Conservation (phyloP, 2,797 vertebrate species). For the Saxicola maurus region DNA sequence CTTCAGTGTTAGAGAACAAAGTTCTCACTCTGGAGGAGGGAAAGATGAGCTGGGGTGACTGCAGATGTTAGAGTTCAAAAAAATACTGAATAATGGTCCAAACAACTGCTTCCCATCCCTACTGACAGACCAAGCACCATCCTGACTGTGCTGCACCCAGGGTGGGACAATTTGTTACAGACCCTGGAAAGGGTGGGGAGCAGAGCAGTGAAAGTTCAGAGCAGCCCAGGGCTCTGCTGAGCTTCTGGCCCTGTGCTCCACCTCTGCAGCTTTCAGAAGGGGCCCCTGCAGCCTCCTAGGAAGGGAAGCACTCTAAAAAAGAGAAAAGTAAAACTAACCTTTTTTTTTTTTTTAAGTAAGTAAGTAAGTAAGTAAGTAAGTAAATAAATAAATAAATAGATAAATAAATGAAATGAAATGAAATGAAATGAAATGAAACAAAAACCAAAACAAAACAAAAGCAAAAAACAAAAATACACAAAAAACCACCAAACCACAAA, state of each 20-base stretch:
- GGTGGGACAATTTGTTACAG: not conserved
- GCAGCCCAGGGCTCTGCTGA: not conserved
- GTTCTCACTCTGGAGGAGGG: not conserved
- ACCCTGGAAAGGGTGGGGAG: rapidly evolving
- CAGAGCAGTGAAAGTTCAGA: not conserved
- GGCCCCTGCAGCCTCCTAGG: not conserved
- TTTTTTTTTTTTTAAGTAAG: too few species aligned
- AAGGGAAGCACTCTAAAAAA: not conserved
- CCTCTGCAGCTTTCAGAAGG: not conserved
- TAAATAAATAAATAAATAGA: too few species aligned
- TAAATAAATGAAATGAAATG: too few species aligned
- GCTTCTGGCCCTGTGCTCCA: too few species aligned
- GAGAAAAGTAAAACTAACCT: too few species aligned
- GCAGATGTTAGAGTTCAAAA: not conserved
- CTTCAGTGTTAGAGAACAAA: not conserved
- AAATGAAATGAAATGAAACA: too few species aligned
- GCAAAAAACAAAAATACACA: too few species aligned
- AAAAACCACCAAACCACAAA: too few species aligned
- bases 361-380: too few species aligned
- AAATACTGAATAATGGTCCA: not conserved
- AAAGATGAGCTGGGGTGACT: not conserved
- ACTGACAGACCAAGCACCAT: not conserved
- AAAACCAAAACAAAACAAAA: too few species aligned
- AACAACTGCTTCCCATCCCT: not conserved
- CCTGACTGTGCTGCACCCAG: not conserved